phyloP scores from a whole-genome alignment of 2,888 invertebrate genomes.

The Ophioninae sp. region DNA sequence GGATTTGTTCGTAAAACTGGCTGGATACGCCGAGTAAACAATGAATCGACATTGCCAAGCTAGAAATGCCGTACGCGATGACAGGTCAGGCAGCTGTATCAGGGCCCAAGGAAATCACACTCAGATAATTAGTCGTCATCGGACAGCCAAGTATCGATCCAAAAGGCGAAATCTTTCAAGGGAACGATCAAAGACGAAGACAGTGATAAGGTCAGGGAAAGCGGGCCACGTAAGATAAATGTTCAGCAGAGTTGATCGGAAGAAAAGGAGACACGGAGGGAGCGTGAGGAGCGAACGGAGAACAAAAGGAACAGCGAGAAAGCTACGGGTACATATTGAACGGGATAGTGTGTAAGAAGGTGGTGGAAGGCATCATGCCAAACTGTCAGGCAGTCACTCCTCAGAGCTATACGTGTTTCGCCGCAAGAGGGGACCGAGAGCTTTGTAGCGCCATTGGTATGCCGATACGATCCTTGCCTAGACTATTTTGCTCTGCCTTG shows the following conservation, averaged over 20 bases:
- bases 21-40: too few species aligned
- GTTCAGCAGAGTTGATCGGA: not conserved
- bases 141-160: too few species aligned
- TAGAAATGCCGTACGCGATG: too few species aligned
- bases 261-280: not conserved
- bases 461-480: slow-evolving; percentile 68
- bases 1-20: too few species aligned
- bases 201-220: not conserved
- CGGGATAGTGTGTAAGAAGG: slow-evolving; percentile 57
- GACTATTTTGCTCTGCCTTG: slow-evolving; percentile 28
- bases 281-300: not conserved
- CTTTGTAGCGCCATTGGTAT: slow-evolving; percentile 66
- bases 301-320: slow-evolving; percentile 58
- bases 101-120: too few species aligned
- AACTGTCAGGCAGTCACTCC: slow-evolving; percentile 74
- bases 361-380: slow-evolving; percentile 76
- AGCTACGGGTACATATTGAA: slow-evolving; percentile 50
- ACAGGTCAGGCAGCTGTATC: too few species aligned
- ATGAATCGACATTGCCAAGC: too few species aligned
- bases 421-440: slow-evolving; percentile 23
- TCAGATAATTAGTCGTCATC: too few species aligned
- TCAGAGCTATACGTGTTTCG: slow-evolving; percentile 70
- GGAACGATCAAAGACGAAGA: not conserved
- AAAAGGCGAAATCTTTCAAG: not conserved
- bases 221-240: not conserved